Evolutionary conservation across 2,888 invertebrate species (phyloP).

Genomic region (Zele albiditarsus): DNA sequence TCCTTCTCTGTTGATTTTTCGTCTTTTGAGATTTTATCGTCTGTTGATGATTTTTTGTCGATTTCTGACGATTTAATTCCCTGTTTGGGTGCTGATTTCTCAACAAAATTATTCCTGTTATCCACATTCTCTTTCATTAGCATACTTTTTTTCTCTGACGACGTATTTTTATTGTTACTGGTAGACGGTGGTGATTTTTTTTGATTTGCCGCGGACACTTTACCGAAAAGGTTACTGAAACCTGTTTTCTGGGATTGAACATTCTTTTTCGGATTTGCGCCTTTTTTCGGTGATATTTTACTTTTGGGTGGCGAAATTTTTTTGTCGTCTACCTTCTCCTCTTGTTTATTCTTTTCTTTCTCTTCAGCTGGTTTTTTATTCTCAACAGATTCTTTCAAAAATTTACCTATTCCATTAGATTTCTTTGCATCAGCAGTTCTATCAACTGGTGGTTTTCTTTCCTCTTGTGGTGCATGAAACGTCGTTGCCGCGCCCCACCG

Average conservation of each 20-base stretch:
- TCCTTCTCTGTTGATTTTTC: constrained; percentile 5
- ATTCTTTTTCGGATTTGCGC: constrained; percentile 54
- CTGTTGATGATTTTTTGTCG: background rate
- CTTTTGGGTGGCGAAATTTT: constrained; percentile 45
- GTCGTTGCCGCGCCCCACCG: constrained; percentile 54
- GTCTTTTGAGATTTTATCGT: background rate
- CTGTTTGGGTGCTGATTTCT: background rate
- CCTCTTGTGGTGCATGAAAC: constrained; percentile 20
- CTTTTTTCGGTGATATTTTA: constrained; percentile 49
- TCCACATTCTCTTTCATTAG: constrained; percentile 17
- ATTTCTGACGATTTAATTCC: background rate
- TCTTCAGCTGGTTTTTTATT: constrained; percentile 16
- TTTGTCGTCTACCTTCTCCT: constrained; percentile 39
- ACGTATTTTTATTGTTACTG: constrained; percentile 39
- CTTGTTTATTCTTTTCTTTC: background rate
- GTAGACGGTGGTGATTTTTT: constrained; percentile 35
- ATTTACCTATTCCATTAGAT: constrained; percentile 19
- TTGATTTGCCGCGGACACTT: constrained; percentile 47
- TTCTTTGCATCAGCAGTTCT: constrained; percentile 20
- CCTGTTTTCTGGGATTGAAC: constrained; percentile 57
- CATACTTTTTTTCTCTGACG: constrained; percentile 21
- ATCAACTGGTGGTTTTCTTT: constrained; percentile 34
- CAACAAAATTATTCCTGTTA: background rate
- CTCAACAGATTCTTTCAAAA: constrained; percentile 15
- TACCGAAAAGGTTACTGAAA: constrained; percentile 63